Conservation (phyloP, 1,140 invertebrate genomes). For the Daktulosphaira vitifoliae region DNA sequence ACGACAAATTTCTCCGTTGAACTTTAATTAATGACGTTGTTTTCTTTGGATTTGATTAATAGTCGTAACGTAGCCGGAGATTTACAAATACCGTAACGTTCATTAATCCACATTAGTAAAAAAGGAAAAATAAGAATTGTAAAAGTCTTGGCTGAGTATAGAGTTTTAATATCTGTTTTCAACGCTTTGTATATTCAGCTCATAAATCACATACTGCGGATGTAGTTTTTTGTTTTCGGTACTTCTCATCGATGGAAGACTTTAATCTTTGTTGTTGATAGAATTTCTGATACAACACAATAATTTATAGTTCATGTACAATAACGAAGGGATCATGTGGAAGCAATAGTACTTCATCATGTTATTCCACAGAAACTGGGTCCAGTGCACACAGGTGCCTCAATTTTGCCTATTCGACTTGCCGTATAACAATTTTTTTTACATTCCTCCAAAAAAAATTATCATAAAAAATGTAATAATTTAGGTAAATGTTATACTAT, state of each 20-base stretch:
- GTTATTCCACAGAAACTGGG: too few relatives aligned
- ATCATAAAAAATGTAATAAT: too few relatives aligned
- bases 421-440: too few relatives aligned
- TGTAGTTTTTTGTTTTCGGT: constrained; percentile 1
- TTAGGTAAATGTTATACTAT: too few relatives aligned
- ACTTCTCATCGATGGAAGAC: too few relatives aligned
- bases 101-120: constrained; percentile 24
- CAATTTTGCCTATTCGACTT: constrained; percentile 7
- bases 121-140: not conserved
- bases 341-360: not conserved
- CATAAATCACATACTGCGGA: constrained; percentile 18
- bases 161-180: constrained; percentile 7
- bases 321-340: too few relatives aligned
- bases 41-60: constrained; percentile 25
- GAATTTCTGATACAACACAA: too few relatives aligned
- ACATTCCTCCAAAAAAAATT: too few relatives aligned
- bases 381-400: not conserved
- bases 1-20: constrained; percentile 30
- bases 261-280: constrained; percentile 4
- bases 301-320: too few relatives aligned
- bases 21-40: constrained; percentile 30
- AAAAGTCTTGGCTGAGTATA: not conserved
- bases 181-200: constrained; percentile 7
- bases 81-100: constrained; percentile 30
- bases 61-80: constrained; percentile 13